Percentiles rank a stretch among this genome's conserved stretches.
These are phyloP conservation scores for Dorcus parallelipipedus DNA, from an alignment of 2,888 invertebrate genomes.

Conservation along the genomic window DNA sequence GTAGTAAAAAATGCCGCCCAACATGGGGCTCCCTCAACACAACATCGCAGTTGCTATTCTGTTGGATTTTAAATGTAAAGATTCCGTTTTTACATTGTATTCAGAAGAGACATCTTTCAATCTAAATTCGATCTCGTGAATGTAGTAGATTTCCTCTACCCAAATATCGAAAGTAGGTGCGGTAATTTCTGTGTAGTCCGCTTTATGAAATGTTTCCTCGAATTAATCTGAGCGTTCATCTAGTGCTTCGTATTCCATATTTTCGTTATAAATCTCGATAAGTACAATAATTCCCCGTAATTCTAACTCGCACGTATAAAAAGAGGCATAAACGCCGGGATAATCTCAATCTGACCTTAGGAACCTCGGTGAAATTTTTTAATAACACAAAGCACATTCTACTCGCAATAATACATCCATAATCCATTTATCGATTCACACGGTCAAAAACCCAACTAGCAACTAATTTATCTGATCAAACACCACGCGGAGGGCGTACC, in stretches of 20 bases:
- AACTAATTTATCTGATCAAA: conserved; percentile 47
- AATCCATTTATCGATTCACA: conserved; percentile 49
- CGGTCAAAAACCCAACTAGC: conserved; percentile 47
- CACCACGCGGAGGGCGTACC: conserved; percentile 39
- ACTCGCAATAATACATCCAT: conserved; percentile 36
- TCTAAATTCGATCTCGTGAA: too few relatives aligned
- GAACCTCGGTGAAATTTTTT: conserved; percentile 20
- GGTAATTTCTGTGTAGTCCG: too few relatives aligned
- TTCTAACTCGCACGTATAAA: neutral
- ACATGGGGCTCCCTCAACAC: too few relatives aligned
- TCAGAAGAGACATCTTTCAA: too few relatives aligned
- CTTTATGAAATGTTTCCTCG: neutral
- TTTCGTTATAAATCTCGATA: conserved; percentile 2
- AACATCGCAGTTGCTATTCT: too few relatives aligned
- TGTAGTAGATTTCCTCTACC: too few relatives aligned
- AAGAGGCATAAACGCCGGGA: conserved; percentile 2
- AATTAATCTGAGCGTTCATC: neutral
- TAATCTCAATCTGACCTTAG: conserved; percentile 20
- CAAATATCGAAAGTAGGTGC: too few relatives aligned
- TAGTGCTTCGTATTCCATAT: neutral
- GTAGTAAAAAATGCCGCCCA: too few relatives aligned
- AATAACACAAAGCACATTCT: conserved; percentile 26
- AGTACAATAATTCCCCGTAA: neutral
- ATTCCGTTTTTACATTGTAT: too few relatives aligned
- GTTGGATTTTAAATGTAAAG: too few relatives aligned